Evolutionary conservation across 2,113 vertebrate genomes (phyloP), one percentile per base, ranked within the genome.

Genomic region (Psephotus haematonotus): DNA sequence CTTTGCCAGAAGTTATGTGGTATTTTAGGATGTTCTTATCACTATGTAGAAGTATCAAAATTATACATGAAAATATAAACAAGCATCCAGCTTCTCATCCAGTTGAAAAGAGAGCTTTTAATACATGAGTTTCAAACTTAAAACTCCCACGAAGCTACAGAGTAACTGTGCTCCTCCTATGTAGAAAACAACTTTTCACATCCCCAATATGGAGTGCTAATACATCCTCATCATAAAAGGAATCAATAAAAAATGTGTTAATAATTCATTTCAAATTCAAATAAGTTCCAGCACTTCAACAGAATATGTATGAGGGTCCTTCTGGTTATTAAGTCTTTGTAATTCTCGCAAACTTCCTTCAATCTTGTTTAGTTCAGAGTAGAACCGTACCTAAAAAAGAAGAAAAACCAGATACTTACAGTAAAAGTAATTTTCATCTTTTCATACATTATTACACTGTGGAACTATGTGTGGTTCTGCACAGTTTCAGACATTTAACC

Each of bases 201-300:
- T 93, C 94, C 91, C 93, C 91, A 97, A 95, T 95, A 93, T 91
- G 89, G 96, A 96, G 64, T 94, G 75, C 89, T 93, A 96, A 83
- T 92, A 95, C 72, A 92, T 82, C 92, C 93, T 91, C 16, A 35
- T 90, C 76, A 90, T 65, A 83, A 96, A 96, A 96, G 76, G 95
- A 88, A 86, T 97, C 94, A 69, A 94, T 95, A 94, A 92, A 97
- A 96, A 95, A 83, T 82, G 97, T 96, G 92, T 97, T 97, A 97
- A 96, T 97, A 96, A 96, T 44, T 82, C 19, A 69, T 52, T 92
- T 86, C 11, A 88, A 44, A 82, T 95, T 98, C 99, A 99, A 98
- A 99, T 98, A 74, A 99, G 97, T 97, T 99, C 98, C 71, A 99
- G 97, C 57, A 99, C 97, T 98, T 99, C 99, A 74, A 99, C 99